Percentiles rank a stretch among this genome's conserved stretches.
Evolutionary conservation across 2,797 vertebrate genomes (phyloP).

Genomic region (Gastrophryne carolinensis): DNA sequence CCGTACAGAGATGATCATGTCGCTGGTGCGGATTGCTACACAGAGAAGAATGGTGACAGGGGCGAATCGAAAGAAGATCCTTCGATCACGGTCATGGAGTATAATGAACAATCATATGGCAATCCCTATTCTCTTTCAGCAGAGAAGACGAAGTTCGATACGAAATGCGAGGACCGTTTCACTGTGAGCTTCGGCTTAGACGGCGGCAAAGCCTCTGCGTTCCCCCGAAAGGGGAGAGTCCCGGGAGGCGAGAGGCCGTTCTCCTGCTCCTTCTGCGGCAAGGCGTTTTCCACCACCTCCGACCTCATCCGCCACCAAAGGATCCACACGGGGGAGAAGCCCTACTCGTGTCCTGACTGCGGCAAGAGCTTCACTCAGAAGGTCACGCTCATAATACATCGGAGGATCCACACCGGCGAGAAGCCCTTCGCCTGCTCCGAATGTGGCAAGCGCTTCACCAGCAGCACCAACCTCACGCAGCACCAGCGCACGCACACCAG

Average conservation of each 20-base stretch:
- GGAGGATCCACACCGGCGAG: slow-evolving; percentile 13
- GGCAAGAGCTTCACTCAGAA: slow-evolving; percentile 1
- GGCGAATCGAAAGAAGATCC: too few relatives aligned
- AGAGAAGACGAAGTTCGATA: not conserved
- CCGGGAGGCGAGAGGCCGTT: not conserved
- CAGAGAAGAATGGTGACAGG: too few relatives aligned
- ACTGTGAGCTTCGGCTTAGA: not conserved
- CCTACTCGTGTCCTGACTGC: not conserved
- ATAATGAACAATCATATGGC: not conserved
- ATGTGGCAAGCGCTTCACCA: slow-evolving; percentile 48
- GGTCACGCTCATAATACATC: slow-evolving; percentile 6
- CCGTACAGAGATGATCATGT: not conserved
- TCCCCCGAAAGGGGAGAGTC: not conserved
- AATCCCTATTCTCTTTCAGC: not conserved
- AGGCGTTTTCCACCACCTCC: not conserved
- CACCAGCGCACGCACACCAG: slow-evolving; percentile 34
- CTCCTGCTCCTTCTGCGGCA: slow-evolving; percentile 12
- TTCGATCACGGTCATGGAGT: not conserved
- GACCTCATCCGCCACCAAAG: slow-evolving; percentile 7
- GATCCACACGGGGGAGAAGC: slow-evolving; percentile 27
- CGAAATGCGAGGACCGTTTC: not conserved
- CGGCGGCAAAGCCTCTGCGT: not conserved
- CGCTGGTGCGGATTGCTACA: not conserved
- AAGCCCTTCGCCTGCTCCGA: not conserved
- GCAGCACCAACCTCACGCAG: slow-evolving; percentile 9